A percentile compares a stretch with the other conserved stretches of the same genome.
These are phyloP conservation scores for Lepus oiostolus DNA, from an alignment of 2,797 vertebrate species.

Conservation along the genomic window DNA sequence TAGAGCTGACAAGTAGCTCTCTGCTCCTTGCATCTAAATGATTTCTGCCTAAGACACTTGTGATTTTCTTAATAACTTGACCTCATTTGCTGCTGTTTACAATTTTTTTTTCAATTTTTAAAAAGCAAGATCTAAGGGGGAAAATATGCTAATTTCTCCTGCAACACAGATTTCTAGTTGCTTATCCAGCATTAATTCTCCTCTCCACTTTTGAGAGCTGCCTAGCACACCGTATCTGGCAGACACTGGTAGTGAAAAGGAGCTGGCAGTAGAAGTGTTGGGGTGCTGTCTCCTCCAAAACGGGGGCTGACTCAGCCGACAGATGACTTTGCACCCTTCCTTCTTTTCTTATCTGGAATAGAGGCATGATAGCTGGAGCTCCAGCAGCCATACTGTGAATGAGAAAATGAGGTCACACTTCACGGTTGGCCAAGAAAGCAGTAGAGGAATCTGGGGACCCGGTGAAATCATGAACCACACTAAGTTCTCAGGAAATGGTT, in stretches of 20 bases:
- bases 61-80: slow-evolving; percentile 64
- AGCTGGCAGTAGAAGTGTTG: background rate
- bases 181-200: background rate
- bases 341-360: background rate
- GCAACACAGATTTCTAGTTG: slow-evolving; percentile 3
- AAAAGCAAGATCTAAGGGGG: slow-evolving; percentile 59
- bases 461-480: background rate
- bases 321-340: background rate
- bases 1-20: slow-evolving; percentile 43
- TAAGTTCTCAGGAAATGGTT: background rate
- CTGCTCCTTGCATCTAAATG: slow-evolving; percentile 21
- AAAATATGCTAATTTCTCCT: slow-evolving; percentile 54
- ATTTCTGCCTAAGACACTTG: slow-evolving; percentile 17
- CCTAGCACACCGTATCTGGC: background rate
- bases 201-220: background rate
- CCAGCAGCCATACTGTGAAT: background rate
- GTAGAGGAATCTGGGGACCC: background rate
- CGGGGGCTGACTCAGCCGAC: background rate
- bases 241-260: background rate
- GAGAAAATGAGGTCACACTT: background rate
- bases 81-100: slow-evolving; percentile 68
- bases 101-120: slow-evolving; percentile 8
- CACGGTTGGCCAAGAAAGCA: background rate
- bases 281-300: background rate
- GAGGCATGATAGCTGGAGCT: background rate